These are phyloP conservation scores for Volucella inflata DNA, from an alignment of 2,888 invertebrate species.

Conservation along the genomic window DNA sequence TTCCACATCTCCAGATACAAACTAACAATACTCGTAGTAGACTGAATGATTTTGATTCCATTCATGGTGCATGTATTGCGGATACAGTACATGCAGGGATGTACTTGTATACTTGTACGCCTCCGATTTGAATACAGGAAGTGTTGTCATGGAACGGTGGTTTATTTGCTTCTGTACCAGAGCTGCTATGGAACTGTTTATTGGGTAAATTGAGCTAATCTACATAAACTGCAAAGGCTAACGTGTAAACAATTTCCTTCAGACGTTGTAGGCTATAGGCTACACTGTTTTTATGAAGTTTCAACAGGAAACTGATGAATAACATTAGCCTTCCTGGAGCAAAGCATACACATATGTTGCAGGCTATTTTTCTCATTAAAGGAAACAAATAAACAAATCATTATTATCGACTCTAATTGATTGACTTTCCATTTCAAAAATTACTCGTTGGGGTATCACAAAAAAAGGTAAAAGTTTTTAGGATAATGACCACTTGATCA, in stretches of 20 bases:
- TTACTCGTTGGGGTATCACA: too few relatives aligned
- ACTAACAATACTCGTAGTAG: too few relatives aligned
- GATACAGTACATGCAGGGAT: constrained; percentile 30
- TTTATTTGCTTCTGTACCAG: constrained; percentile 62
- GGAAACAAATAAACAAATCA: too few relatives aligned
- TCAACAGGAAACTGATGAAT: constrained; percentile 53
- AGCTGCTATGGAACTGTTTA: constrained; percentile 56
- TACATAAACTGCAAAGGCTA: constrained; percentile 51
- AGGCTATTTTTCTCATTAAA: too few relatives aligned
- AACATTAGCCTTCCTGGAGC: constrained; percentile 32
- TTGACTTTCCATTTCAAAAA: too few relatives aligned
- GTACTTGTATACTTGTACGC: constrained; percentile 13
- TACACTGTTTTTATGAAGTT: constrained; percentile 21
- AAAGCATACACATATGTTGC: not conserved
- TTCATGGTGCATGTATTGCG: constrained; percentile 26
- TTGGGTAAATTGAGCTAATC: constrained; percentile 57
- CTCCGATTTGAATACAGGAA: constrained; percentile 73
- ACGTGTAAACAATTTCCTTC: constrained; percentile 64
- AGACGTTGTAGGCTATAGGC: constrained; percentile 15
- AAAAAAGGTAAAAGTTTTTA: too few relatives aligned
- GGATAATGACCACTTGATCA: too few relatives aligned
- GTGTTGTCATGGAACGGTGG: constrained; percentile 73
- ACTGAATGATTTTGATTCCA: constrained; percentile 34
- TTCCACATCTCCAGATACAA: constrained; percentile 13
- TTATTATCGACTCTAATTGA: too few relatives aligned